Percentiles rank a stretch among this genome's conserved stretches.
These are phyloP conservation scores for Apoda limacodes DNA, from an alignment of 2,888 invertebrate species.

Conservation along the genomic window DNA sequence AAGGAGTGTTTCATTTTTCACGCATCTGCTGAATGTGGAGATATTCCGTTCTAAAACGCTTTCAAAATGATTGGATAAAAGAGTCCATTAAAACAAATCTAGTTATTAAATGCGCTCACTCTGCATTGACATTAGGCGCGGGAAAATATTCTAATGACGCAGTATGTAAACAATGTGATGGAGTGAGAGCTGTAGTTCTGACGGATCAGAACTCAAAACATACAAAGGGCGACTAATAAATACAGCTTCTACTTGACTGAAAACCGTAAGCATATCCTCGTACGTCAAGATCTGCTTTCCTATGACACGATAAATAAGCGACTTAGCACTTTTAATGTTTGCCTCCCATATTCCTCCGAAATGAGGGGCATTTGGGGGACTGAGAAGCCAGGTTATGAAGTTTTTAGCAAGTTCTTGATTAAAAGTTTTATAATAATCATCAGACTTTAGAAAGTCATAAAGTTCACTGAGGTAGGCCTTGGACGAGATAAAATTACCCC, in stretches of 20 bases:
- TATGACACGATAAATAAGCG: conserved; percentile 4
- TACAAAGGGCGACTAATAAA: conserved; percentile 7
- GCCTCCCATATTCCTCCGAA: conserved; percentile 7
- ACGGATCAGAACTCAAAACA: conserved; percentile 6
- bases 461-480: conserved; percentile 5
- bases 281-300: no score
- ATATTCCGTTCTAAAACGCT: conserved; percentile 6
- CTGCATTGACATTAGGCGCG: conserved; percentile 2
- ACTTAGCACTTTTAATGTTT: conserved; percentile 6
- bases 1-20: conserved; percentile 10
- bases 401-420: conserved; percentile 1
- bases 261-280: no score
- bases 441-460: conserved; percentile 3
- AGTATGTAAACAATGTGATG: conserved; percentile 8
- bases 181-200: conserved; percentile 6
- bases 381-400: conserved; percentile 2
- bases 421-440: conserved; percentile 3
- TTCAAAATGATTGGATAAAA: conserved; percentile 9
- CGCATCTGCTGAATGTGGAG: conserved; percentile 6
- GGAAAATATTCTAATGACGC: conserved; percentile 2
- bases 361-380: conserved; percentile 1
- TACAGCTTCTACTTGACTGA: conserved; percentile 6
- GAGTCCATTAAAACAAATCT: conserved; percentile 7
- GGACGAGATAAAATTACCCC: conserved; percentile 5
- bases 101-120: conserved; percentile 1